Conservation (phyloP, 2,797 vertebrate genomes). For the Gambusia yucatana region DNA sequence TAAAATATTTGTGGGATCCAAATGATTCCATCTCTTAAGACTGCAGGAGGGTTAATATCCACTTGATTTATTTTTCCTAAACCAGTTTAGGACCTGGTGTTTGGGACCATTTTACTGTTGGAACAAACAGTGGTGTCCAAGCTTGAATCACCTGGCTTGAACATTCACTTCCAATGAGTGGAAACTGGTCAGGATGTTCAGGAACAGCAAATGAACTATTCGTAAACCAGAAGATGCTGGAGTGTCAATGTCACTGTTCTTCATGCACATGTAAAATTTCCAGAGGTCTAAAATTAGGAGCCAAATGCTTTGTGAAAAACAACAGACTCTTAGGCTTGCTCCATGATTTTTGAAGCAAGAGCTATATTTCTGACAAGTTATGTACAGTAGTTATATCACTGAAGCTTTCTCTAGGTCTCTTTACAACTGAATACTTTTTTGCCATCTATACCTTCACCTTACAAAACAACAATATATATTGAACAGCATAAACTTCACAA, state of each 20-base stretch:
- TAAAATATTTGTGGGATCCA: too few relatives aligned
- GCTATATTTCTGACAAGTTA: not conserved
- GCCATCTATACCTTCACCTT: not conserved
- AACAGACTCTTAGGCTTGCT: not conserved
- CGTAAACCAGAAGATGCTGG: not conserved
- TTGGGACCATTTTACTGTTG: not conserved
- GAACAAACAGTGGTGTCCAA: not conserved
- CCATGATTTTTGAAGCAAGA: constrained; percentile 3
- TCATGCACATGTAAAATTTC: not conserved
- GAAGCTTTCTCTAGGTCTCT: not conserved
- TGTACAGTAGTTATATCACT: not conserved
- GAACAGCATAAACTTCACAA: constrained; percentile 13
- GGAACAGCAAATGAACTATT: not conserved
- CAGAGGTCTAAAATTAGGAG: not conserved
- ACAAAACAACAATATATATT: not conserved
- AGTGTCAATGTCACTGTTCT: not conserved
- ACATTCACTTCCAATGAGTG: not conserved
- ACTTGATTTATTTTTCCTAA: not conserved
- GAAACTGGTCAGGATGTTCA: not conserved
- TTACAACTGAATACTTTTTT: not conserved
- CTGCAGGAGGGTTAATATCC: too few relatives aligned
- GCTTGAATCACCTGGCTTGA: not conserved
- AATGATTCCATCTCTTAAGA: too few relatives aligned
- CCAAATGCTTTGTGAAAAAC: not conserved
- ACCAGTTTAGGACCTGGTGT: not conserved